These are phyloP conservation scores for Mongoloraphidia duomilia DNA, from an alignment of 2,888 invertebrate genomes.

Conservation along the genomic window DNA sequence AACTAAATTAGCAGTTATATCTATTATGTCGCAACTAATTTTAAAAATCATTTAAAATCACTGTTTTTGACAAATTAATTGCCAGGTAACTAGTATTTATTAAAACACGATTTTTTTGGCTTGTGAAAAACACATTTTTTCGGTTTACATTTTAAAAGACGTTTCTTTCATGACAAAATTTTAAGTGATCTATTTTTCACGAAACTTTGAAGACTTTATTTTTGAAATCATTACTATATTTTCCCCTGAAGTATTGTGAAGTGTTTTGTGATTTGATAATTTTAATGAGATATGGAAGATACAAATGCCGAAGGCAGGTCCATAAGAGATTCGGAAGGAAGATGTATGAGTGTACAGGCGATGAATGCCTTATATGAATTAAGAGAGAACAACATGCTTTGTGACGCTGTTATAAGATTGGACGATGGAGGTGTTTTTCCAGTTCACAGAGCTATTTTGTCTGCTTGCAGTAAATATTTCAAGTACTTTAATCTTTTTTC, in stretches of 20 bases:
- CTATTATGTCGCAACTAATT: too few species aligned
- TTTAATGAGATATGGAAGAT: conserved; percentile 19
- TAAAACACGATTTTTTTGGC: not conserved
- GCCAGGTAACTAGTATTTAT: too few species aligned
- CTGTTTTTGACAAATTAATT: too few species aligned
- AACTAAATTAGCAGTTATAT: too few species aligned
- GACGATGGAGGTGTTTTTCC: conserved; percentile 71
- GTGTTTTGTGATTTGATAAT: too few species aligned
- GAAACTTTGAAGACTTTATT: too few species aligned
- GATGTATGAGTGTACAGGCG: conserved; percentile 69
- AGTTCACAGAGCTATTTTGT: conserved; percentile 74
- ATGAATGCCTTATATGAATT: conserved; percentile 76
- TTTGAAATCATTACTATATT: too few species aligned
- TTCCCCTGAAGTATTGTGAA: too few species aligned
- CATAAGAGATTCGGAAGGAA: conserved; percentile 33
- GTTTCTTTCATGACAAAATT: not conserved
- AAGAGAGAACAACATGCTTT: conserved; percentile 66
- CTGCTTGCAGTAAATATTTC: conserved; percentile 84
- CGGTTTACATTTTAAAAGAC: not conserved
- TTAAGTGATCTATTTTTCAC: too few species aligned
- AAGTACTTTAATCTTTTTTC: conserved; percentile 37
- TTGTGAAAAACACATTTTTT: not conserved
- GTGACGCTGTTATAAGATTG: conserved; percentile 71
- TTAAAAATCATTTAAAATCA: too few species aligned
- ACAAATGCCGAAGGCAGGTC: conserved; percentile 20